Percentiles rank a stretch among this genome's conserved stretches.
Evolutionary conservation across 2,888 invertebrate genomes (phyloP).

Genomic region (Cheilosia soror): DNA sequence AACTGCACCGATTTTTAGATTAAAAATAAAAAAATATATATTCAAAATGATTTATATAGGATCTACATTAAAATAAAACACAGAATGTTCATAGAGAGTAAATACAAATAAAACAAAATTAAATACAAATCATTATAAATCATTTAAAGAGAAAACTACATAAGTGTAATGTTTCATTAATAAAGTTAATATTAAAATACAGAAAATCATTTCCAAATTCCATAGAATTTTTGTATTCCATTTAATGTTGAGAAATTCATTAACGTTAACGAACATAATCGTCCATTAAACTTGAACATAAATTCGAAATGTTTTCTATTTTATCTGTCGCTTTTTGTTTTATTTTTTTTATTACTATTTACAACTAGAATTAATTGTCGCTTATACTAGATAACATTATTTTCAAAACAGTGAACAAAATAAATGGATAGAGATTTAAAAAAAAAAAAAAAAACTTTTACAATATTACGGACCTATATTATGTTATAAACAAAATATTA

Average conservation of each 20-base stretch:
- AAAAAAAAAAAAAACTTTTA: not conserved
- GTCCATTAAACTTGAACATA: conserved; percentile 28
- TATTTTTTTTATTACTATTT: conserved; percentile 8
- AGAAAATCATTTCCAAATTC: conserved; percentile 35
- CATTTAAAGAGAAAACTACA: conserved; percentile 11
- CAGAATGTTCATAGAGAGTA: conserved; percentile 67
- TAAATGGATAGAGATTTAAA: not conserved
- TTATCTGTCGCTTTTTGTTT: conserved; percentile 13
- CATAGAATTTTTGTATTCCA: conserved; percentile 63
- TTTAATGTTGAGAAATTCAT: conserved; percentile 33
- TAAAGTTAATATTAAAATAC: conserved; percentile 53
- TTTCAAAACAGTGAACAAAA: conserved; percentile 35
- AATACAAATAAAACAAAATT: conserved; percentile 54
- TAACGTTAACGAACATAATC: conserved; percentile 14
- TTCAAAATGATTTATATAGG: conserved; percentile 26
- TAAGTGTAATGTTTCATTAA: conserved; percentile 59
- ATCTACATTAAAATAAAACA: conserved; percentile 38
- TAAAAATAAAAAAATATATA: conserved; percentile 28
- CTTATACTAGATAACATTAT: conserved; percentile 13
- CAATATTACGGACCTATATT: conserved; percentile 28
- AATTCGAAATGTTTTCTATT: conserved; percentile 1
- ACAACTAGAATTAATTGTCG: conserved; percentile 4
- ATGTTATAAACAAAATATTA: conserved; percentile 60
- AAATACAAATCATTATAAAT: conserved; percentile 48
- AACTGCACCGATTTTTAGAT: conserved; percentile 70